These are phyloP conservation scores for Ostrea edulis DNA, from an alignment of 1,140 invertebrate species.

Conservation along the genomic window DNA sequence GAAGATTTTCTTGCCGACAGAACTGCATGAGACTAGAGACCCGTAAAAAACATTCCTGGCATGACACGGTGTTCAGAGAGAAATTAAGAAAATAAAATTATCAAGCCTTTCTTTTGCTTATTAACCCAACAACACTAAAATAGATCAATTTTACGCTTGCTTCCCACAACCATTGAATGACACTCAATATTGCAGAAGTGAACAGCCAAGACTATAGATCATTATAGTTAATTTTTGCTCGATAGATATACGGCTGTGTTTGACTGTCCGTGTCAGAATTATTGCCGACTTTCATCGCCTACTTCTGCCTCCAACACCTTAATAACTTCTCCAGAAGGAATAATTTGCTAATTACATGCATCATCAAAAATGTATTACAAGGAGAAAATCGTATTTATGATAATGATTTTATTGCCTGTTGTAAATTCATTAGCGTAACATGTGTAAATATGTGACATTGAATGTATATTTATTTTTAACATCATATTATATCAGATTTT, in stretches of 20 bases:
- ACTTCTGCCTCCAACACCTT: background rate
- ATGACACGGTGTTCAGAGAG: background rate
- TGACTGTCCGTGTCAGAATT: background rate
- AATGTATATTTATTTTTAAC: no score
- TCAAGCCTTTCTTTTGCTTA: constrained; percentile 25
- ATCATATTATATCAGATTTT: no score
- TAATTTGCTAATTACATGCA: constrained; percentile 26
- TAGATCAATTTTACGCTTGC: constrained; percentile 31
- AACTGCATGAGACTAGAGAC: constrained; percentile 29
- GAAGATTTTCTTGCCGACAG: background rate
- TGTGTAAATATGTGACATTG: background rate
- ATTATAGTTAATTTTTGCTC: constrained; percentile 1
- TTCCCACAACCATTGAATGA: background rate
- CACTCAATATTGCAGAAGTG: background rate
- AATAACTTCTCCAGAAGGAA: constrained; percentile 34
- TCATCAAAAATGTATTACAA: constrained; percentile 29
- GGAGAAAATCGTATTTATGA: background rate
- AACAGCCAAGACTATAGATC: constrained; percentile 6
- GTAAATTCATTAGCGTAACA: background rate
- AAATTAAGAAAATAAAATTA: constrained; percentile 39
- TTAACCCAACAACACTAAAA: constrained; percentile 21
- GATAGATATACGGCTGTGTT: constrained; percentile 1
- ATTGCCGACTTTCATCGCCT: background rate
- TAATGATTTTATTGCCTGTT: background rate
- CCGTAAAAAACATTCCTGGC: background rate